These are phyloP conservation scores for Drosophila grimshawi DNA, from an alignment of 1,140 invertebrate genomes.

Conservation along the genomic window DNA sequence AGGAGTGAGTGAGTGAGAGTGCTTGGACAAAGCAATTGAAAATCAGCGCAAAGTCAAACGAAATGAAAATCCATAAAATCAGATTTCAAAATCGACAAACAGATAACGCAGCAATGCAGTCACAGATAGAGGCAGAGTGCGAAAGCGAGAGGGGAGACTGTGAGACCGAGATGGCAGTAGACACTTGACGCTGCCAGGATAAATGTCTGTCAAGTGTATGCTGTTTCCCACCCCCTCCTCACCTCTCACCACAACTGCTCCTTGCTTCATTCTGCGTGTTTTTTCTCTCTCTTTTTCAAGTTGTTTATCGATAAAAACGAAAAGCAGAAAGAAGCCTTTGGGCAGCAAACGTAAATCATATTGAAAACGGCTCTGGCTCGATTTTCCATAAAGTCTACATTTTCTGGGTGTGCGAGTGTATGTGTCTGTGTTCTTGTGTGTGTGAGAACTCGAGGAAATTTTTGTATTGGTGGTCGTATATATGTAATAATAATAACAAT, in stretches of 20 bases:
- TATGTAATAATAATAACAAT: slow-evolving; percentile 80
- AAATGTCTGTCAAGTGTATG: slow-evolving; percentile 46
- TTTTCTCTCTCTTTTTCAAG: slow-evolving; percentile 42
- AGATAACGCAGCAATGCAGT: slow-evolving; percentile 48
- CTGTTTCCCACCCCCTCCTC: neutral
- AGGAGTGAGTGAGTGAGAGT: neutral
- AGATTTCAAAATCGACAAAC: slow-evolving; percentile 78
- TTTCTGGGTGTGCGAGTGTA: slow-evolving; percentile 47
- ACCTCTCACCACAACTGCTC: slow-evolving; percentile 4
- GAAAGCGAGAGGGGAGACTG: neutral
- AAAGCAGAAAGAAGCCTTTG: slow-evolving; percentile 21
- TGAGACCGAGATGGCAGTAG: slow-evolving; percentile 2
- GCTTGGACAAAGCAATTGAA: slow-evolving; percentile 55
- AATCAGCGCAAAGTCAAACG: slow-evolving; percentile 78
- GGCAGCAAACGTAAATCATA: slow-evolving; percentile 62
- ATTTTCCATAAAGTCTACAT: slow-evolving; percentile 51
- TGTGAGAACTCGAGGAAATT: neutral
- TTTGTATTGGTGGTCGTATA: slow-evolving; percentile 17
- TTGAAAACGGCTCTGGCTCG: slow-evolving; percentile 20
- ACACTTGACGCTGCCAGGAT: slow-evolving; percentile 53
- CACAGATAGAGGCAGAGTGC: slow-evolving; percentile 1
- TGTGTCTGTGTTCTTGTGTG: slow-evolving; percentile 1
- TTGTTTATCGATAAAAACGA: slow-evolving; percentile 69
- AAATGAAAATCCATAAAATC: slow-evolving; percentile 82
- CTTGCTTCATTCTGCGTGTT: slow-evolving; percentile 33